Conservation (phyloP, 2,888 invertebrate species). For the Epinotia brunnichana region DNA sequence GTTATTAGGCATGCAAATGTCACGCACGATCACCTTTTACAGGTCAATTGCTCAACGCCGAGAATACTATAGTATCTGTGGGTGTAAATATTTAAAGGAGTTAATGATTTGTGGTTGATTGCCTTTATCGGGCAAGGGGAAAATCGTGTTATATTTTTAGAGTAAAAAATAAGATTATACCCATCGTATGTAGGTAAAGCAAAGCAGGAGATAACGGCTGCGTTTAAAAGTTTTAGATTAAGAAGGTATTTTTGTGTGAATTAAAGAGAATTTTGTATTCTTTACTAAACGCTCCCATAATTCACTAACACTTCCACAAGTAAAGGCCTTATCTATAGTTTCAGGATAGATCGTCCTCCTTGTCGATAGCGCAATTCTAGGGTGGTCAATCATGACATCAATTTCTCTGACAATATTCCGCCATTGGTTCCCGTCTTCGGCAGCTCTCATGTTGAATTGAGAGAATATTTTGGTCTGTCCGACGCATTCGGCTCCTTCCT, state of each 20-base stretch:
- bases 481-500: too few species aligned
- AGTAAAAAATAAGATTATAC: neutral
- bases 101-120: neutral
- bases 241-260: too few species aligned
- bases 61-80: conserved; percentile 24
- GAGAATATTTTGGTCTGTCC: too few species aligned
- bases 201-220: too few species aligned
- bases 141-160: neutral
- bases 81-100: conserved; percentile 10
- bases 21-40: conserved; percentile 39
- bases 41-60: conserved; percentile 38
- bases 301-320: neutral
- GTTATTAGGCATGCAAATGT: conserved; percentile 39
- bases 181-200: neutral
- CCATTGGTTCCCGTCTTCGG: too few species aligned
- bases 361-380: too few species aligned
- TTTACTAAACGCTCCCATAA: neutral
- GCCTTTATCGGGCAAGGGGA: neutral
- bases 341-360: too few species aligned
- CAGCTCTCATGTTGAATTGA: too few species aligned
- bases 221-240: neutral
- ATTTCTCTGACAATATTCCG: too few species aligned
- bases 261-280: neutral
- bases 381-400: too few species aligned
- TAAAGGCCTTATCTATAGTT: too few species aligned